Conservation (phyloP, 35 echinoderm and acorn worm genomes). For the Apostichopus californicus region DNA sequence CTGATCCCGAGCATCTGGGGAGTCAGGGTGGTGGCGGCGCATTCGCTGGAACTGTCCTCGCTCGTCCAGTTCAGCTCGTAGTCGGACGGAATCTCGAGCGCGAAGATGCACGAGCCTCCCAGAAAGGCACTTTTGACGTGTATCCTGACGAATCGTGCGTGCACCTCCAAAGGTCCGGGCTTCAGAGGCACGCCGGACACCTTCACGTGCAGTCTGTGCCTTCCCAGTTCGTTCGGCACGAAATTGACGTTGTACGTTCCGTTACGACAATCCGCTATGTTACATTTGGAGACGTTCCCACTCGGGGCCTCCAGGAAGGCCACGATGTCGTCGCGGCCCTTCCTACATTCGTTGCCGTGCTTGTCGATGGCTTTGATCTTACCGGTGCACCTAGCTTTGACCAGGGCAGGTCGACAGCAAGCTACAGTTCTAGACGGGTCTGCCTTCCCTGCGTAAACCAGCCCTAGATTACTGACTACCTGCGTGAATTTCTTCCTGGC, state of each 20-base stretch:
- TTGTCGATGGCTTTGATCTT: conserved; percentile 81
- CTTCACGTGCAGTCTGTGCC: conserved; percentile 63
- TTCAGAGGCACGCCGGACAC: conserved; percentile 69
- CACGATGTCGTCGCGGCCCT: conserved; percentile 62
- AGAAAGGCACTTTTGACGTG: conserved; percentile 77
- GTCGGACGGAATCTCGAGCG: conserved; percentile 72
- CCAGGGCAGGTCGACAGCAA: conserved; percentile 70
- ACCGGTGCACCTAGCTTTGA: conserved; percentile 72
- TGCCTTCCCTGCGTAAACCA: conserved; percentile 78
- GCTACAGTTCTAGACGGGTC: conserved; percentile 80
- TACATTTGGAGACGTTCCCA: conserved; percentile 50
- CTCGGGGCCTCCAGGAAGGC: conserved; percentile 53
- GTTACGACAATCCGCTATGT: conserved; percentile 67
- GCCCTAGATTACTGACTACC: conserved; percentile 68
- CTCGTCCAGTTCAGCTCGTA: conserved; percentile 60
- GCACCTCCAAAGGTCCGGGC: conserved; percentile 70
- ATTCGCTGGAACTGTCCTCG: conserved; percentile 45
- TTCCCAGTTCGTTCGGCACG: conserved; percentile 64
- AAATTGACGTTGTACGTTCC: conserved; percentile 77
- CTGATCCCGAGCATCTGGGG: conserved; percentile 73
- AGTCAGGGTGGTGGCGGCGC: conserved; percentile 50
- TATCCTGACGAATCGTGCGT: conserved; percentile 67
- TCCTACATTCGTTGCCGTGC: conserved; percentile 70
- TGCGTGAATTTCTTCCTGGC: conserved; percentile 54
- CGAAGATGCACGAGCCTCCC: conserved; percentile 73